Evolutionary conservation across 2,888 invertebrate species (phyloP).

Genomic region (Amphipoea lucens): DNA sequence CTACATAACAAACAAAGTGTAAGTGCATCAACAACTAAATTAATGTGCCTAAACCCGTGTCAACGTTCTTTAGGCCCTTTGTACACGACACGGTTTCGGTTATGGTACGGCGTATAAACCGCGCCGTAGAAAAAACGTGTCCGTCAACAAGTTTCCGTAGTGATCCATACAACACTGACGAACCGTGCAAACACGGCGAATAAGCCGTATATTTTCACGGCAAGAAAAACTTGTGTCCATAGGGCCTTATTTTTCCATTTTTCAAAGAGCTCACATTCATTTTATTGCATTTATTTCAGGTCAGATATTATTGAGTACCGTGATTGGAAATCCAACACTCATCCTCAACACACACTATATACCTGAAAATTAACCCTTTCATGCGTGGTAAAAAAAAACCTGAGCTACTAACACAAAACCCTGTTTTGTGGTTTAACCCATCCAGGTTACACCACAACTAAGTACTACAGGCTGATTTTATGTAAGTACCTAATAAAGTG

Average conservation of each 20-base stretch:
- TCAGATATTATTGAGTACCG: neutral
- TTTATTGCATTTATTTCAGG: neutral
- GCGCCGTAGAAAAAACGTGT: neutral
- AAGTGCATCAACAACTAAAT: neutral
- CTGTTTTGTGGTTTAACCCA: conserved; percentile 33
- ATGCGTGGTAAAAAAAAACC: conserved; percentile 6
- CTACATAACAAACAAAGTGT: neutral
- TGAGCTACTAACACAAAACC: neutral
- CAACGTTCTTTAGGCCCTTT: neutral
- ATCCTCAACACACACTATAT: neutral
- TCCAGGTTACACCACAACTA: conserved; percentile 32
- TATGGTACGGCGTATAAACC: neutral
- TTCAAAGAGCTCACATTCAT: neutral
- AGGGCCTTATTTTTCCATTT: neutral
- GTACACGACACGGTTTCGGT: neutral
- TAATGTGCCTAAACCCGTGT: neutral
- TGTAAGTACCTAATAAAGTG: conserved; percentile 37
- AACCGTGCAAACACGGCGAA: neutral
- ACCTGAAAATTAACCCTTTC: conserved; percentile 12
- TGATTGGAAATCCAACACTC: neutral
- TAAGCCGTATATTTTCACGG: neutral
- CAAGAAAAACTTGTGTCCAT: neutral
- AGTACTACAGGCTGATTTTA: conserved; percentile 35
- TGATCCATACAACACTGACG: neutral
- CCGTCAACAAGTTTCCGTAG: neutral